Base-by-base conservation (phyloP, 2,113 vertebrate species). In the Podilymbus podiceps region DNA sequence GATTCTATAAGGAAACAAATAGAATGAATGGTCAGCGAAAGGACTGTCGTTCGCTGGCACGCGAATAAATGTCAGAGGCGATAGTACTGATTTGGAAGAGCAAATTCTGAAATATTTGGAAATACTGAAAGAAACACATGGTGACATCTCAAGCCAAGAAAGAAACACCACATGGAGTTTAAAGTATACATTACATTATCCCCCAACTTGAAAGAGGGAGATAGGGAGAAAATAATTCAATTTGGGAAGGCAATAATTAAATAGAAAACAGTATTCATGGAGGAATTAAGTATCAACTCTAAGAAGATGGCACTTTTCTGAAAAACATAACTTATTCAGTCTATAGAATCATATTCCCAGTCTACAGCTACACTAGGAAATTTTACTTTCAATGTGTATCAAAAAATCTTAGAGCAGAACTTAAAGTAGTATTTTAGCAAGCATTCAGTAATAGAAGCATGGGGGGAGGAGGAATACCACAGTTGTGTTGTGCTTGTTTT, bases 361-460 rank as follows among this genome's bases (percentile, higher is more conserved):
- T 58, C 55, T 25, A 47, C 28, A 67, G 63, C 21, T 60, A 64
- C 17, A 49, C 8, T 12, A 64, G 11, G 28, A 90, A 88, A 53
- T 56, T 53, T 40, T 7, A 44, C 64, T 86, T 95, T 63, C 77
- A 55, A 86, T 12, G 16, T 42, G 9, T 24, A 19, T 27, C 30
- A 86, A 86, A 90, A 90, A 96, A 68, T 60, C 38, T 64, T 42
- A 74, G 23, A 64, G 55, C 46, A 92, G 38, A 94, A 68, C 18
- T 35, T 53, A 22, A 47, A 88, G 53, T 5, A 40, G 30, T n/a
- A 64, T 79, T 91, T 95, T 25, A 88, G 31, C 68, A 88, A 87
- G 28, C 24, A 35, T 77, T 90, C 55, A 2, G 0, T 20, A 79
- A 63, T 0, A 77, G 23, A 88, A 12, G 0, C 21, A 42, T 7